Evolutionary conservation across 30 jellyfish, hydroid and myxozoan species (phyloP).

Genomic region (Hydra vulgaris): DNA sequence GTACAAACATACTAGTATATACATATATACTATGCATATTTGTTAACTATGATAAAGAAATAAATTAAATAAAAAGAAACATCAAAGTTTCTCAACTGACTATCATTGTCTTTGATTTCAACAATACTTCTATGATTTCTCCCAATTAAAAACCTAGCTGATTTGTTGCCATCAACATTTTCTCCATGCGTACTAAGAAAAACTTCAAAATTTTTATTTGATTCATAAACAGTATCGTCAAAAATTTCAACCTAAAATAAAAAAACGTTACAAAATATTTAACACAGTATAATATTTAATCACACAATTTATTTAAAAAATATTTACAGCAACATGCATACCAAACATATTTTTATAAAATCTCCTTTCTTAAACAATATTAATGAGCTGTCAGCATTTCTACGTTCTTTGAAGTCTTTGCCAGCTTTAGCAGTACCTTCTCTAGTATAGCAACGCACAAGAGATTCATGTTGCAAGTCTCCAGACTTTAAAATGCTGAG

Average conservation of each 20-base stretch:
- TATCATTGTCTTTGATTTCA: constrained; percentile 56
- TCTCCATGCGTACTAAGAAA: constrained; percentile 27
- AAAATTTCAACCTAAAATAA: constrained; percentile 42
- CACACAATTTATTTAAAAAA: too few species aligned
- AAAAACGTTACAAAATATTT: too few species aligned
- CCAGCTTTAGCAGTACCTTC: constrained; percentile 68
- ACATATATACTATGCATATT: too few species aligned
- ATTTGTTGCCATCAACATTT: background rate
- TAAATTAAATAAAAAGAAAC: background rate
- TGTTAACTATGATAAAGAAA: too few species aligned
- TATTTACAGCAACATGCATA: background rate
- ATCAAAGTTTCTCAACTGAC: constrained; percentile 33
- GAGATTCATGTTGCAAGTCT: constrained; percentile 50
- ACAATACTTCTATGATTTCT: constrained; percentile 25
- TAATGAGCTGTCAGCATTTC: constrained; percentile 59
- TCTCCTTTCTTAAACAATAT: constrained; percentile 61
- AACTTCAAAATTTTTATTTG: constrained; percentile 46
- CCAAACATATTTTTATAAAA: constrained; percentile 59
- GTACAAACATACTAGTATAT: too few species aligned
- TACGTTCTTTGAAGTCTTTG: constrained; percentile 64
- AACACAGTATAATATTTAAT: too few species aligned
- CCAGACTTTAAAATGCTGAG: constrained; percentile 63
- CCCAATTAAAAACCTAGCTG: constrained; percentile 54
- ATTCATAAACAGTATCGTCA: constrained; percentile 61
- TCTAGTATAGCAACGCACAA: constrained; percentile 83